Evolutionary conservation across 2,797 vertebrate species (phyloP).

Genomic region (Pseudopleuronectes americanus): DNA sequence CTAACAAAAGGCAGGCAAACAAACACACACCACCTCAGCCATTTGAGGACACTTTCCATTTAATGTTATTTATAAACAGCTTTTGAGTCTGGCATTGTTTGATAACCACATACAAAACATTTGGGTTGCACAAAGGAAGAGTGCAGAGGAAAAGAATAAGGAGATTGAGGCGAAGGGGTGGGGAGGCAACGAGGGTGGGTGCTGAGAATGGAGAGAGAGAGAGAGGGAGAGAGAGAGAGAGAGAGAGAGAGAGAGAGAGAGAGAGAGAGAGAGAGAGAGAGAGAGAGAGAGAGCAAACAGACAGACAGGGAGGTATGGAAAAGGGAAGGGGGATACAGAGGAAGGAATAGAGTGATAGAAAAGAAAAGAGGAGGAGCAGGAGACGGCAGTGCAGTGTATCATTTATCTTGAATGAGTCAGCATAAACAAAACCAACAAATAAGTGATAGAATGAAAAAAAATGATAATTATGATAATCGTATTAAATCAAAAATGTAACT

Average conservation of each 20-base stretch:
- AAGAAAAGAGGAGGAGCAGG: slow-evolving; percentile 30
- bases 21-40: slow-evolving; percentile 79
- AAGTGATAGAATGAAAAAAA: slow-evolving; percentile 8
- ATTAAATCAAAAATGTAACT: slow-evolving; percentile 66
- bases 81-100: slow-evolving; percentile 82
- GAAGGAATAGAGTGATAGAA: slow-evolving; percentile 20
- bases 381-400: slow-evolving; percentile 58
- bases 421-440: slow-evolving; percentile 43
- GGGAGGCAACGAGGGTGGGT: not conserved
- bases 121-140: slow-evolving; percentile 71
- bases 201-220: slow-evolving; percentile 10
- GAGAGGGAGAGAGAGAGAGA: not conserved
- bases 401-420: slow-evolving; percentile 74
- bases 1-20: slow-evolving; percentile 57
- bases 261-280: too few relatives aligned
- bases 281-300: slow-evolving; percentile 13
- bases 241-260: not conserved
- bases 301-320: slow-evolving; percentile 3
- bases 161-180: slow-evolving; percentile 17
- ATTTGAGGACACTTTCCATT: slow-evolving; percentile 89
- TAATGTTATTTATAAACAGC: slow-evolving; percentile 86
- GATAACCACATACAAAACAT: slow-evolving; percentile 83
- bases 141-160: slow-evolving; percentile 46
- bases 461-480: slow-evolving; percentile 42
- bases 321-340: slow-evolving; percentile 22